Percentiles rank a stretch among this genome's conserved stretches.
Evolutionary conservation across 1,140 invertebrate genomes (phyloP).

Genomic region (Vollenhovia emeryi): DNA sequence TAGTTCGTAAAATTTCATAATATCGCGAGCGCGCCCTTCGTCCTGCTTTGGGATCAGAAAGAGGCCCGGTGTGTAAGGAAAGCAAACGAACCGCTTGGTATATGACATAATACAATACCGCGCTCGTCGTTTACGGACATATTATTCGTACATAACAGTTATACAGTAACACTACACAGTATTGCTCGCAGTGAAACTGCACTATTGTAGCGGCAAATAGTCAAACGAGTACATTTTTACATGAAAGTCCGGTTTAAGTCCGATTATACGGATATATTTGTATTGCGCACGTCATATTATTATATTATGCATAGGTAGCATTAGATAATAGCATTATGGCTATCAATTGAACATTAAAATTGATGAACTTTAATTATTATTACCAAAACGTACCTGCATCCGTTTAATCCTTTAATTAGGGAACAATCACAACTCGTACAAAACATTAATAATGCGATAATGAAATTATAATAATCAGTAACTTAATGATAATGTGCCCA

Average conservation of each 20-base stretch:
- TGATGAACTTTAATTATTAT: conserved; percentile 13
- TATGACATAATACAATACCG: background rate
- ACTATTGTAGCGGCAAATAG: background rate
- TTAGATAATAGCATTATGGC: background rate
- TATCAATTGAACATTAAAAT: conserved; percentile 24
- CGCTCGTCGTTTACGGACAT: background rate
- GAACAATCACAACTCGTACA: background rate
- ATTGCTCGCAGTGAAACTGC: background rate
- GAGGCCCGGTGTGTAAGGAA: conserved; percentile 1
- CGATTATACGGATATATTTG: background rate
- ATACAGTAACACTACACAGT: background rate
- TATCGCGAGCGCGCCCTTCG: conserved; percentile 51
- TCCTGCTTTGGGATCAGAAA: conserved; percentile 17
- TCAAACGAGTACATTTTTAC: background rate
- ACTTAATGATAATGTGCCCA: background rate
- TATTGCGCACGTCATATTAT: background rate
- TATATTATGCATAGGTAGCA: background rate
- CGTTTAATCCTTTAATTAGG: background rate
- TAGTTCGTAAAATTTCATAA: conserved; percentile 74
- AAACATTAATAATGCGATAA: background rate
- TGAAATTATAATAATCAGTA: conserved; percentile 3
- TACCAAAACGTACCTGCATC: background rate
- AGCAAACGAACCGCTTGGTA: background rate
- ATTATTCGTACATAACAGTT: background rate
- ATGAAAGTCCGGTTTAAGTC: background rate